Conservation (phyloP, 2,113 vertebrate genomes). For the Gallinago jamesoni region DNA sequence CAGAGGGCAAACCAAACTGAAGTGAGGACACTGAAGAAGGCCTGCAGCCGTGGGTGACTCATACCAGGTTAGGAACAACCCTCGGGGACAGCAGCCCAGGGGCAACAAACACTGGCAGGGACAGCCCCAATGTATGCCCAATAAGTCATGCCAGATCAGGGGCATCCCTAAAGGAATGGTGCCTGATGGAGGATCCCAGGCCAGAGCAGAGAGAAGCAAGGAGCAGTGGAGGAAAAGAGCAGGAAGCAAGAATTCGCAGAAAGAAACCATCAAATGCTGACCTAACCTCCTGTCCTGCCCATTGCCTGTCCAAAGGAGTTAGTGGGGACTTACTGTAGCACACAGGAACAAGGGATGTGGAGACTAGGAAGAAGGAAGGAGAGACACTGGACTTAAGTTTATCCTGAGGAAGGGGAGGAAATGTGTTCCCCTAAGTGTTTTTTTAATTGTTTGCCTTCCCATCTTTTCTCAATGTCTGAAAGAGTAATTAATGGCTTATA, state of each 20-base stretch:
- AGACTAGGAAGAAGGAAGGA: not conserved
- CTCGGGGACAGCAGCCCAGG: not conserved
- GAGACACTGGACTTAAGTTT: not conserved
- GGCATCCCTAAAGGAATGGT: not conserved
- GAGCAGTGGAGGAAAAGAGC: not conserved
- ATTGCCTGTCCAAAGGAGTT: not conserved
- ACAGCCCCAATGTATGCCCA: not conserved
- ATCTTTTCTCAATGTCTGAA: not conserved
- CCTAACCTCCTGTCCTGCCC: not conserved
- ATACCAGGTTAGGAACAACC: not conserved
- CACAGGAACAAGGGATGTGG: not conserved
- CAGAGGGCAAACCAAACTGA: not conserved
- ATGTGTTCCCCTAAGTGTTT: not conserved
- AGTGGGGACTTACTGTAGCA: not conserved
- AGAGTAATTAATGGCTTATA: not conserved
- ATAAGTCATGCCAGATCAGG: not conserved
- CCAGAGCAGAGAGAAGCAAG: not conserved
- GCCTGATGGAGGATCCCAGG: not conserved
- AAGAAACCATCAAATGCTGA: not conserved
- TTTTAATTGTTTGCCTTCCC: not conserved
- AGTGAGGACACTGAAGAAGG: not conserved
- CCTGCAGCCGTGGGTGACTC: not conserved
- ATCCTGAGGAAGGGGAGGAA: not conserved
- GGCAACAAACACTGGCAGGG: accelerated
- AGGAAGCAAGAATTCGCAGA: not conserved